Conservation (phyloP, 1,140 invertebrate genomes). For the Drosophila melanogaster region Release_6_plus_ISO1_MT NT_033777.3:21897501-21898000, state of each 20-base stretch:
- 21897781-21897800: background rate
- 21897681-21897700: slow-evolving; percentile 19
- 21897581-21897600: slow-evolving; percentile 68
- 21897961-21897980: slow-evolving; percentile 82
- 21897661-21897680: slow-evolving; percentile 53
- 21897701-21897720: background rate
- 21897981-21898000: slow-evolving; percentile 65
- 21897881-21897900: slow-evolving; percentile 83
- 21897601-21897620: slow-evolving; percentile 34
- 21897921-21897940: slow-evolving; percentile 36
- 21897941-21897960: slow-evolving; percentile 75
- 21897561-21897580: slow-evolving; percentile 82
- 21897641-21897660: slow-evolving; percentile 65
- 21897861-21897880: slow-evolving; percentile 55
- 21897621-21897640: slow-evolving; percentile 38
- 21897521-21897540: slow-evolving; percentile 11
- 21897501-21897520: slow-evolving; percentile 51
- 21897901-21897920: slow-evolving; percentile 59
- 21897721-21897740: no score
- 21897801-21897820: no score
- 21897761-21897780: background rate
- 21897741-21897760: no score
- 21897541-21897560: slow-evolving; percentile 75
- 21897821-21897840: background rate
- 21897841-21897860: slow-evolving; percentile 34